These are phyloP conservation scores for Melieria omissa DNA, from an alignment of 2,888 invertebrate genomes.

Conservation along the genomic window DNA sequence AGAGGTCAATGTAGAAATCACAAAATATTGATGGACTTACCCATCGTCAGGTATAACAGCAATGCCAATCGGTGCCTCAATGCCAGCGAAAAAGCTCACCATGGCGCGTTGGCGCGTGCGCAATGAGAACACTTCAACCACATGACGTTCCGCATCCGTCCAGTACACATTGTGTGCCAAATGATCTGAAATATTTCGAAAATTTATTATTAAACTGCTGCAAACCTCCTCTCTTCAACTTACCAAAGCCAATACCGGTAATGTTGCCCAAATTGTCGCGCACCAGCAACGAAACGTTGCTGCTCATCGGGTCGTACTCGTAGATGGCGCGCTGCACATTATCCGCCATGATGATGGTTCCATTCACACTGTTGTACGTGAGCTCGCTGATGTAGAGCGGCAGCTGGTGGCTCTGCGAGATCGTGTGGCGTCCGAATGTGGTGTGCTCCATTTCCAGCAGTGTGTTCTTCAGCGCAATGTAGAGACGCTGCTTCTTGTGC, in stretches of 20 bases:
- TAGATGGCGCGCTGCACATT: slow-evolving; percentile 66
- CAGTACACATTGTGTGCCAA: slow-evolving; percentile 80
- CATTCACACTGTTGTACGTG: slow-evolving; percentile 73
- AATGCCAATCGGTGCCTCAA: slow-evolving; percentile 76
- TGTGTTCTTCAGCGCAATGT: slow-evolving; percentile 70
- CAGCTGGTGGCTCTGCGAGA: slow-evolving; percentile 67
- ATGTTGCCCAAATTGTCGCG: slow-evolving; percentile 68
- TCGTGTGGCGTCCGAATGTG: slow-evolving; percentile 74
- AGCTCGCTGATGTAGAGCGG: slow-evolving; percentile 73
- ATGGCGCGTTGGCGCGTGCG: slow-evolving; percentile 71
- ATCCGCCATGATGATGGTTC: slow-evolving; percentile 70
- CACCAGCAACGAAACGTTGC: slow-evolving; percentile 58
- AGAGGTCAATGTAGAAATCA: neutral
- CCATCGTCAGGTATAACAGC: slow-evolving; percentile 69
- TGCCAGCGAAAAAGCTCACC: slow-evolving; percentile 71
- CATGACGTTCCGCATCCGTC: slow-evolving; percentile 73
- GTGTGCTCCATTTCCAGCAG: slow-evolving; percentile 75
- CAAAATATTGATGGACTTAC: slow-evolving; percentile 38
- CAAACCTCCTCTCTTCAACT: slow-evolving; percentile 39
- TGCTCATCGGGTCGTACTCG: slow-evolving; percentile 61
- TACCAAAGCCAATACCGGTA: slow-evolving; percentile 72
- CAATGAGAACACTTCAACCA: slow-evolving; percentile 76
- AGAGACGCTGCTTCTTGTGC: slow-evolving; percentile 60
- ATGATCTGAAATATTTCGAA: slow-evolving; percentile 69
- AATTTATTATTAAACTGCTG: too few relatives aligned